These are phyloP conservation scores for Lochmaea crataegi DNA, from an alignment of 2,888 invertebrate species.

Conservation along the genomic window DNA sequence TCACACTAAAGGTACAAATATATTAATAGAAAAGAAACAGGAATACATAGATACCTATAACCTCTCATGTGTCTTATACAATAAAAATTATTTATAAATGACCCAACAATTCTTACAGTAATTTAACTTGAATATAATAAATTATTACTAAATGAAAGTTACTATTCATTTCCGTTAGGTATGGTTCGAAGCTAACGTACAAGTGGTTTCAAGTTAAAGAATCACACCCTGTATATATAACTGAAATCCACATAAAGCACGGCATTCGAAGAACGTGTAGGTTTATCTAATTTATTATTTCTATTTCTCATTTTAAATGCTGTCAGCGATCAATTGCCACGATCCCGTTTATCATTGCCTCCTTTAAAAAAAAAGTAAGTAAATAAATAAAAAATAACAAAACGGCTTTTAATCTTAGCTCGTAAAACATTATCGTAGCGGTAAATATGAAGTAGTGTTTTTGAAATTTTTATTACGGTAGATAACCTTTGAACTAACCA, in stretches of 20 bases:
- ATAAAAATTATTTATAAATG: too few species aligned
- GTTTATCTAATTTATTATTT: conserved; percentile 30
- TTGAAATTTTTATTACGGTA: background rate
- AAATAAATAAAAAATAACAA: background rate
- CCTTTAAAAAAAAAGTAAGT: conserved; percentile 2
- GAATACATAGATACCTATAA: too few species aligned
- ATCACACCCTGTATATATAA: conserved; percentile 18
- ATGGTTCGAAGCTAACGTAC: too few species aligned
- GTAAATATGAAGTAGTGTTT: conserved; percentile 12
- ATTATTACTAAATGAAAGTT: too few species aligned
- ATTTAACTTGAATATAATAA: too few species aligned
- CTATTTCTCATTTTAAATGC: conserved; percentile 5
- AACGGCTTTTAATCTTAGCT: conserved; percentile 10
- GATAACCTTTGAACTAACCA: background rate
- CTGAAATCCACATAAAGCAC: conserved; percentile 16
- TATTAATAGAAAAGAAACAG: too few species aligned
- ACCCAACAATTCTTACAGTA: too few species aligned
- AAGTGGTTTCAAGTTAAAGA: too few species aligned
- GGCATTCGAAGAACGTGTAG: conserved; percentile 23
- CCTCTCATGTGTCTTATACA: too few species aligned
- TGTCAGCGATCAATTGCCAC: conserved; percentile 26
- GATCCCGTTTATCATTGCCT: conserved; percentile 26
- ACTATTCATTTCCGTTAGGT: too few species aligned
- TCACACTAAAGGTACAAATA: too few species aligned
- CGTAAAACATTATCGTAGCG: conserved; percentile 15